These are phyloP conservation scores for Eurosta solidaginis DNA, from an alignment of 1,140 invertebrate species.

Conservation along the genomic window DNA sequence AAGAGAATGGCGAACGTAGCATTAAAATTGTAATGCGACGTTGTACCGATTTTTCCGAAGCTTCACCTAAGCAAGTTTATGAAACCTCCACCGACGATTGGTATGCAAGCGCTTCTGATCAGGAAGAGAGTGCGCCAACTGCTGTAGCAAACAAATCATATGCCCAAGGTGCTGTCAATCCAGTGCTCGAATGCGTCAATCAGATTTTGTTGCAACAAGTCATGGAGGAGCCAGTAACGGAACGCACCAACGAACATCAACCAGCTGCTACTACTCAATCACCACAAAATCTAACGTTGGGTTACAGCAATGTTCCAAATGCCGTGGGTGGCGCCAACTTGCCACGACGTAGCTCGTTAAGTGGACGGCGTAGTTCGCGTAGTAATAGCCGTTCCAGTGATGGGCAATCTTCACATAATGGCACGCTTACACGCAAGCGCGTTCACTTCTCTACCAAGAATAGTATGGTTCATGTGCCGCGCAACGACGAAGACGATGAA, in stretches of 20 bases:
- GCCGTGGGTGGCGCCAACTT: constrained; percentile 35
- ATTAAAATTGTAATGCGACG: constrained; percentile 44
- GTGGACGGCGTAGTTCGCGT: constrained; percentile 37
- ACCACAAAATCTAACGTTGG: constrained; percentile 27
- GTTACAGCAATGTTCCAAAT: constrained; percentile 19
- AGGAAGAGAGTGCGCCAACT: constrained; percentile 62
- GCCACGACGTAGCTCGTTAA: constrained; percentile 42
- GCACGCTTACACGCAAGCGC: constrained; percentile 45
- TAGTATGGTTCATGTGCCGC: constrained; percentile 56
- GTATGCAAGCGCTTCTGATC: constrained; percentile 67
- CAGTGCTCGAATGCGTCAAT: constrained; percentile 73
- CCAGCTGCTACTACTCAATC: not conserved
- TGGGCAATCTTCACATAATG: constrained; percentile 9
- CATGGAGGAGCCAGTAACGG: constrained; percentile 48
- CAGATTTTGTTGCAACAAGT: constrained; percentile 57
- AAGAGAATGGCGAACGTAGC: constrained; percentile 36
- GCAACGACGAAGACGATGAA: constrained; percentile 43
- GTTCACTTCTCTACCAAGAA: constrained; percentile 59
- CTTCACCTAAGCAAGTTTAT: constrained; percentile 55
- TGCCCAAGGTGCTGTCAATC: constrained; percentile 63
- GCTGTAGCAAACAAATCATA: constrained; percentile 58
- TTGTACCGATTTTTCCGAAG: constrained; percentile 51
- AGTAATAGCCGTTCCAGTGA: constrained; percentile 37
- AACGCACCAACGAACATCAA: not conserved
- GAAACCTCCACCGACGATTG: constrained; percentile 66